Evolutionary conservation across 2,888 invertebrate genomes (phyloP).

Genomic region (Leucophenga montana): DNA sequence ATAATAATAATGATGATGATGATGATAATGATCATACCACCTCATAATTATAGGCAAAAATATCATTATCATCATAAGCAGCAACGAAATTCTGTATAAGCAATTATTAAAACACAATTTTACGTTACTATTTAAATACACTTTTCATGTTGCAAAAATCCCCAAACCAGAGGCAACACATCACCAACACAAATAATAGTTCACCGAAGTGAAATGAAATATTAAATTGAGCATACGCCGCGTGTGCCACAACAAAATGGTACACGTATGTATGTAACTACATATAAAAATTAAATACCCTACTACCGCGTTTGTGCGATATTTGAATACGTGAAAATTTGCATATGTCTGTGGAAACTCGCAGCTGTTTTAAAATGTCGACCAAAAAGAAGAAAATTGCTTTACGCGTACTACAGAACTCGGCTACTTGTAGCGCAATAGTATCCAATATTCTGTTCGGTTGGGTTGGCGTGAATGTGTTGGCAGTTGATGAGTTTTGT

Average conservation of each 20-base stretch:
- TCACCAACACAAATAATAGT: too few relatives aligned
- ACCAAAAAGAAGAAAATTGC: too few relatives aligned
- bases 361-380: constrained; percentile 39
- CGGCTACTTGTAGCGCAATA: too few relatives aligned
- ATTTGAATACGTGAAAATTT: constrained; percentile 56
- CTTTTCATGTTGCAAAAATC: too few relatives aligned
- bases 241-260: not conserved
- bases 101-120: constrained; percentile 1
- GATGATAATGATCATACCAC: not conserved
- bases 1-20: not conserved
- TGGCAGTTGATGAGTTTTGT: not conserved
- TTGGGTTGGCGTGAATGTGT: too few relatives aligned
- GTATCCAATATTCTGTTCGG: too few relatives aligned
- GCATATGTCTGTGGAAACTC: constrained; percentile 59
- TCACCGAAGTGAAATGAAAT: not conserved
- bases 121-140: not conserved
- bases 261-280: too few relatives aligned
- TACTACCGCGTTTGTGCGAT: too few relatives aligned
- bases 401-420: too few relatives aligned
- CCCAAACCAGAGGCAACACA: too few relatives aligned
- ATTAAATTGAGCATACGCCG: not conserved
- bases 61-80: not conserved
- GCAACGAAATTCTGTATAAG: not conserved
- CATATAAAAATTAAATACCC: too few relatives aligned
- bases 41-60: too few relatives aligned